Evolutionary conservation across 2,888 invertebrate genomes (phyloP).

Genomic region (Mythimna pallens): DNA sequence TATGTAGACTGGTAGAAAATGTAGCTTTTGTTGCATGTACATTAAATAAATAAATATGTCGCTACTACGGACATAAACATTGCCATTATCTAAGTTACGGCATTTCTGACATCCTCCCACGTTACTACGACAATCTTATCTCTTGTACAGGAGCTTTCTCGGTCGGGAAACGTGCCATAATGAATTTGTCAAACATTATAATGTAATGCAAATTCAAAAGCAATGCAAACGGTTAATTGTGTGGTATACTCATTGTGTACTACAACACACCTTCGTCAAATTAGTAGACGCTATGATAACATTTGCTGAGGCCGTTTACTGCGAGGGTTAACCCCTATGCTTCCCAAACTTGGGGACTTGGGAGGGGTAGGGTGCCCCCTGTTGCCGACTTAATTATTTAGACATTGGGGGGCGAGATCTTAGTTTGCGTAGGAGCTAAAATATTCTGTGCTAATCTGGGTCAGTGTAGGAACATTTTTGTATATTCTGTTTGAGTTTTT

Average conservation of each 20-base stretch:
- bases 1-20: no score
- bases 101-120: neutral
- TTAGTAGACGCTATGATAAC: conserved; percentile 77
- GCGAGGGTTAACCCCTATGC: conserved; percentile 65
- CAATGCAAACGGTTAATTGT: conserved; percentile 41
- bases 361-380: conserved; percentile 24
- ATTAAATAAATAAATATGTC: no score
- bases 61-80: neutral
- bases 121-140: conserved; percentile 19
- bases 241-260: conserved; percentile 39
- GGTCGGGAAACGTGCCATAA: conserved; percentile 12
- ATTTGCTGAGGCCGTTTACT: conserved; percentile 77
- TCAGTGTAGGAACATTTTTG: conserved; percentile 33
- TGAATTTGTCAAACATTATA: conserved; percentile 45
- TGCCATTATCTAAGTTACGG: neutral
- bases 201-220: conserved; percentile 18
- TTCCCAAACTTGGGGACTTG: neutral
- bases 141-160: neutral
- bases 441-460: conserved; percentile 50
- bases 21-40: no score
- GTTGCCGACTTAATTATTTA: conserved; percentile 56
- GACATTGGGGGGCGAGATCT: conserved; percentile 43
- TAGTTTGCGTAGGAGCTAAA: conserved; percentile 37
- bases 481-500: conserved; percentile 18
- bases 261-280: conserved; percentile 67